Evolutionary conservation across 2,113 vertebrate genomes (phyloP).

Genomic region (Apteryx mantelli): DNA sequence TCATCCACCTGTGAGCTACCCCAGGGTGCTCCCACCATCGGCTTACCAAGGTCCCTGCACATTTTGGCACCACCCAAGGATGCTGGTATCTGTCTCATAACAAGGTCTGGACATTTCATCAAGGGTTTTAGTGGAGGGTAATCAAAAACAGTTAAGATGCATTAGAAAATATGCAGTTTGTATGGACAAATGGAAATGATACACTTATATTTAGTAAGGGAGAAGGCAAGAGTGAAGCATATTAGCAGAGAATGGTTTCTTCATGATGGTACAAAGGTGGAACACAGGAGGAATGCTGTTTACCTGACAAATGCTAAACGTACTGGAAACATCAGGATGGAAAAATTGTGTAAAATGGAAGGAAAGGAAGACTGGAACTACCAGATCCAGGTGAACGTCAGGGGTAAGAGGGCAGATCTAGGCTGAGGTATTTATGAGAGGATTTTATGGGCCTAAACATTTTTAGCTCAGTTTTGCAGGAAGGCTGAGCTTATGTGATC

Average conservation of each 20-base stretch:
- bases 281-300: background rate
- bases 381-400: background rate
- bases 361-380: background rate
- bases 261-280: background rate
- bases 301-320: background rate
- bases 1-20: background rate
- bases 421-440: background rate
- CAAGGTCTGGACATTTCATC: background rate
- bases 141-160: background rate
- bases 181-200: background rate
- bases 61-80: background rate
- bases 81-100: background rate
- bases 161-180: rapidly evolving
- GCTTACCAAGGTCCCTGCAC: background rate
- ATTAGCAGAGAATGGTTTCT: background rate
- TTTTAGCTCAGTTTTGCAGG: background rate
- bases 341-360: background rate
- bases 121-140: background rate
- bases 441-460: background rate
- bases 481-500: background rate
- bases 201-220: background rate
- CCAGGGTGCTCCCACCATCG: rapidly evolving
- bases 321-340: background rate
- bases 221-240: background rate
- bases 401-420: background rate